phyloP scores from a whole-genome alignment of 2,797 vertebrate species.

The Hyperoplus lanceolatus region DNA sequence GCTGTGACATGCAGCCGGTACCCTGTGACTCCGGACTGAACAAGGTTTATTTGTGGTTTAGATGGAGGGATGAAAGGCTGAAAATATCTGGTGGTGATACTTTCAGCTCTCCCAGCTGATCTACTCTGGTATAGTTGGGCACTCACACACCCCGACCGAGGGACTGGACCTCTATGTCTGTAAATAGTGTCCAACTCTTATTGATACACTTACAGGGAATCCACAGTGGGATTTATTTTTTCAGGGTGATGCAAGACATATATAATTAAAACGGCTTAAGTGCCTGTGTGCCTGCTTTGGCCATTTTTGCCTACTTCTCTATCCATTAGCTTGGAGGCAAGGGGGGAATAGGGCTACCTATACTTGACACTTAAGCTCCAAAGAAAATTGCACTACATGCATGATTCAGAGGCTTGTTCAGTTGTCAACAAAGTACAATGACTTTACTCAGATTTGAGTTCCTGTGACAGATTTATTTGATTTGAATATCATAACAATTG shows the following conservation, averaged over 20 bases:
- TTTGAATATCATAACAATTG: slow-evolving; percentile 41
- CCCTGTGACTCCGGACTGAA: slow-evolving; percentile 72
- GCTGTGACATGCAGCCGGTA: slow-evolving; percentile 75
- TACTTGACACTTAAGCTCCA: slow-evolving; percentile 45
- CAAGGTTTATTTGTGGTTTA: slow-evolving; percentile 76
- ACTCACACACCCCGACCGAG: slow-evolving; percentile 23
- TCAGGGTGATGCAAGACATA: slow-evolving; percentile 71
- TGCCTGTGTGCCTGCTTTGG: slow-evolving; percentile 65
- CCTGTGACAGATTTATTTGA: slow-evolving; percentile 42
- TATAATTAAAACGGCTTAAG: slow-evolving; percentile 84
- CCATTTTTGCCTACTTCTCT: slow-evolving; percentile 54
- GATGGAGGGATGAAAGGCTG: slow-evolving; percentile 69
- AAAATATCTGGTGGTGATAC: slow-evolving; percentile 74
- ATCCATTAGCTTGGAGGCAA: slow-evolving; percentile 58
- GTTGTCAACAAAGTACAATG: slow-evolving; percentile 28
- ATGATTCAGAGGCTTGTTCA: slow-evolving; percentile 58
- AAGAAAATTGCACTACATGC: slow-evolving; percentile 37
- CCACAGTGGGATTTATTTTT: slow-evolving; percentile 67
- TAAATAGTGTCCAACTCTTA: slow-evolving; percentile 71
- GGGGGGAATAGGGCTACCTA: slow-evolving; percentile 23
- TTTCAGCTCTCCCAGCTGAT: slow-evolving; percentile 73
- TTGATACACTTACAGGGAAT: slow-evolving; percentile 73
- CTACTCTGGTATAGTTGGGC: slow-evolving; percentile 47
- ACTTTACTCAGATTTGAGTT: slow-evolving; percentile 24
- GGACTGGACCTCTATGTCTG: slow-evolving; percentile 49